These are phyloP conservation scores for Saccostrea cuccullata DNA, from an alignment of 1,140 invertebrate species.

Conservation along the genomic window DNA sequence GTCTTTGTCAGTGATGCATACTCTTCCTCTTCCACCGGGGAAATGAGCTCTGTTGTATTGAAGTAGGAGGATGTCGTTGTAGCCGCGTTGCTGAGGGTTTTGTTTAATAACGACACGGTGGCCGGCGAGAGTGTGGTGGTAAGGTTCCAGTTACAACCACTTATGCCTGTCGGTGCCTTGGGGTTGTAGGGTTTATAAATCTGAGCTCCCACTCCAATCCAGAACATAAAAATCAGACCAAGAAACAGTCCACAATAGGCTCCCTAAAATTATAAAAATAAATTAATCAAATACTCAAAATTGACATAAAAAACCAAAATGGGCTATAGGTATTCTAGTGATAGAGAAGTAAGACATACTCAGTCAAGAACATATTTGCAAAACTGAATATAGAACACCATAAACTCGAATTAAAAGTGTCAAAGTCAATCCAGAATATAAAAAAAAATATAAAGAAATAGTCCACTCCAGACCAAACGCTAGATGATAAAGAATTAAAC, in stretches of 20 bases:
- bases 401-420: too few relatives aligned
- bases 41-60: not conserved
- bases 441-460: too few relatives aligned
- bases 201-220: constrained; percentile 92
- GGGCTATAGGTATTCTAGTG: too few relatives aligned
- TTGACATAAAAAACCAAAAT: too few relatives aligned
- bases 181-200: constrained; percentile 82
- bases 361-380: too few relatives aligned
- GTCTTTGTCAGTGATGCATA: not conserved
- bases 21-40: constrained; percentile 11
- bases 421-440: too few relatives aligned
- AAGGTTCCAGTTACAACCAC: constrained; percentile 69
- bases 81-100: constrained; percentile 25
- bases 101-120: not conserved
- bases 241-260: constrained; percentile 86
- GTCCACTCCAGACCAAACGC: too few relatives aligned
- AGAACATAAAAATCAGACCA: constrained; percentile 86
- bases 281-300: not conserved
- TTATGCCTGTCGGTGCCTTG: constrained; percentile 79
- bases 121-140: constrained; percentile 37
- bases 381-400: too few relatives aligned
- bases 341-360: too few relatives aligned
- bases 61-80: not conserved
- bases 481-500: too few relatives aligned
- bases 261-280: constrained; percentile 81